Percentiles rank a stretch among this genome's conserved stretches.
These are phyloP conservation scores for Chelonus formosanus DNA, from an alignment of 2,888 invertebrate genomes.

Conservation along the genomic window DNA sequence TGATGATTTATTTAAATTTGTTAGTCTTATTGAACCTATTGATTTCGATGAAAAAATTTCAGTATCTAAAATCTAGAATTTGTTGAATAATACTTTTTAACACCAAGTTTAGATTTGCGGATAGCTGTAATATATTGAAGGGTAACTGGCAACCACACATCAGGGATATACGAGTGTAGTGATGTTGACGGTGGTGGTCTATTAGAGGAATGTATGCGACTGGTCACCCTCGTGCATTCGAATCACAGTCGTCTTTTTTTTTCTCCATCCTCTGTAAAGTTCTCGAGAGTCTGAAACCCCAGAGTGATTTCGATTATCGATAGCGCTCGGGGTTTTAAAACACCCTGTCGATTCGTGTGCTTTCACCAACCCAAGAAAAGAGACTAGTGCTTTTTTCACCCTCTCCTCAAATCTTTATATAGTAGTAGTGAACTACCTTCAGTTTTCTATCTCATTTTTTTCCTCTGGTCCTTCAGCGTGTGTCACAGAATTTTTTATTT, in stretches of 20 bases:
- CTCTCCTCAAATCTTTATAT: slow-evolving; percentile 12
- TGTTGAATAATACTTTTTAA: too few species aligned
- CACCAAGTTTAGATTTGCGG: too few species aligned
- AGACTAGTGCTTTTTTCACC: slow-evolving; percentile 16
- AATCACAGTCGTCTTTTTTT: slow-evolving; percentile 40
- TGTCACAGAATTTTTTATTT: slow-evolving; percentile 18
- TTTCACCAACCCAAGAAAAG: slow-evolving; percentile 11
- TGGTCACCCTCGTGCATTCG: slow-evolving; percentile 53
- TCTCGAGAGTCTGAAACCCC: slow-evolving; percentile 24
- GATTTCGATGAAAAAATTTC: too few species aligned
- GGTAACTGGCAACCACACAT: slow-evolving; percentile 37
- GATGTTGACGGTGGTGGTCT: slow-evolving; percentile 21
- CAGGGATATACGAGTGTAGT: slow-evolving; percentile 11
- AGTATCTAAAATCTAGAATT: too few species aligned
- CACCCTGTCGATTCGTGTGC: slow-evolving; percentile 55
- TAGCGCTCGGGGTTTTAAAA: slow-evolving; percentile 61
- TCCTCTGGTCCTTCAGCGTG: slow-evolving; percentile 37
- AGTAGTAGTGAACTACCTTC: slow-evolving; percentile 9
- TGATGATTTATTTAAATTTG: too few species aligned
- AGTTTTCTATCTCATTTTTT: slow-evolving; percentile 41
- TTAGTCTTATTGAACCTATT: too few species aligned
- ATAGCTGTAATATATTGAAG: too few species aligned
- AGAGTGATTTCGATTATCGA: slow-evolving; percentile 62
- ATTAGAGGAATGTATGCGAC: slow-evolving; percentile 51
- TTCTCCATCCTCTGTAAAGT: slow-evolving; percentile 17